Evolutionary conservation across 1,140 invertebrate genomes (phyloP).

Genomic region (Drosophila prosaltans): DNA sequence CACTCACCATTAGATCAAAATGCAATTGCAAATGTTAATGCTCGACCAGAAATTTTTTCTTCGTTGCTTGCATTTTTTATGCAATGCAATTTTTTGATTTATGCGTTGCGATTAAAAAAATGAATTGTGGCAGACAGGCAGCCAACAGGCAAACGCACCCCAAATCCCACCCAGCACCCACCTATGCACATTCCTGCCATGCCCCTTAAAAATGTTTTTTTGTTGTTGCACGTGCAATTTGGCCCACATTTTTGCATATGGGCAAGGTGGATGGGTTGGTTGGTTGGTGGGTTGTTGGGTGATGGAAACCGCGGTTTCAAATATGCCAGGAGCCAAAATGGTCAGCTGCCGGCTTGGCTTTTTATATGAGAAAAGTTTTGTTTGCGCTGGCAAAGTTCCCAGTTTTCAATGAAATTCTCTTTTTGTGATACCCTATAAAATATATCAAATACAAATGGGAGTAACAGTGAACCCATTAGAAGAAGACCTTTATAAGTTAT

Average conservation of each 20-base stretch:
- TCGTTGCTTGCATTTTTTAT: constrained; percentile 39
- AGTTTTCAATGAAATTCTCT: not conserved
- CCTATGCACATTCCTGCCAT: not conserved
- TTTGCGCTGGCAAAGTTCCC: constrained; percentile 20
- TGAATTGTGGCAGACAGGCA: constrained; percentile 76
- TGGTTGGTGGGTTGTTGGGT: not conserved
- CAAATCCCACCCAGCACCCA: constrained; percentile 8
- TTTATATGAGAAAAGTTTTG: constrained; percentile 57
- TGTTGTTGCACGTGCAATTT: constrained; percentile 46
- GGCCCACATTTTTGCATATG: constrained; percentile 48
- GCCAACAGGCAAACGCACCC: not conserved
- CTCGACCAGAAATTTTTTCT: constrained; percentile 31
- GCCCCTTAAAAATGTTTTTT: constrained; percentile 11
- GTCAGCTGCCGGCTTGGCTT: constrained; percentile 21
- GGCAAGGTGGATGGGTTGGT: constrained; percentile 30
- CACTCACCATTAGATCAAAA: constrained; percentile 18
- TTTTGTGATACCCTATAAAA: not conserved
- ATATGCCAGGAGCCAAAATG: constrained; percentile 9
- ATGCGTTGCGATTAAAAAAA: constrained; percentile 79
- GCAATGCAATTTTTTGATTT: constrained; percentile 73
- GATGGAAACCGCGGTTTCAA: constrained; percentile 1
- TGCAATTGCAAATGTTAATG: constrained; percentile 35
- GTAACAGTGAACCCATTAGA: no score
- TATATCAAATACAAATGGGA: not conserved
- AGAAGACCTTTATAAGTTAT: no score